These are phyloP conservation scores for Takifugu ocellatus DNA, from an alignment of 2,797 vertebrate species.

Conservation along the genomic window DNA sequence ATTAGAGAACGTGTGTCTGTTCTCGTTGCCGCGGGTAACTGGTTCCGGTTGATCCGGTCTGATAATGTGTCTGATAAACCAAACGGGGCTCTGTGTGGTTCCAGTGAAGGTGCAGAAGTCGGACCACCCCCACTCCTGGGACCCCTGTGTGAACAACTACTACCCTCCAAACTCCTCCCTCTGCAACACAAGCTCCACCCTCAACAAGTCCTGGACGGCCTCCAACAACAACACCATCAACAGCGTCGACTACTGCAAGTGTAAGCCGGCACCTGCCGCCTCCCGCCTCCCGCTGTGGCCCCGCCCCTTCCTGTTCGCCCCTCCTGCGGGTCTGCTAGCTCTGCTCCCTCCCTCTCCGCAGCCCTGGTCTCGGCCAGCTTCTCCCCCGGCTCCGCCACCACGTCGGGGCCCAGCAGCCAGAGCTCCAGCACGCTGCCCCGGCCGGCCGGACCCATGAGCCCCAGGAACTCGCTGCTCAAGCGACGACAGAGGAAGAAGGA, in stretches of 20 bases:
- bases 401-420: constrained; percentile 84
- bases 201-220: constrained; percentile 87
- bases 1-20: too few species aligned
- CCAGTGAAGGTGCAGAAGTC: constrained; percentile 95
- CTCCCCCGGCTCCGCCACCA: constrained; percentile 84
- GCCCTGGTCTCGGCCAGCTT: constrained; percentile 90
- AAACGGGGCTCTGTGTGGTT: constrained; percentile 5
- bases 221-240: constrained; percentile 80
- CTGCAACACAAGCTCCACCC: constrained; percentile 79
- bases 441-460: constrained; percentile 88
- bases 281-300: too few species aligned
- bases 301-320: not conserved
- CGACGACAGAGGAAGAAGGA: constrained; percentile 90
- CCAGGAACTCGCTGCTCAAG: constrained; percentile 87
- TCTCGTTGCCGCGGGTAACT: too few species aligned
- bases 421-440: constrained; percentile 88
- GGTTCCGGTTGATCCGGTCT: too few species aligned
- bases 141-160: constrained; percentile 88
- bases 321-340: not conserved
- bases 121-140: constrained; percentile 90
- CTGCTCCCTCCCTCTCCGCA: constrained; percentile 35
- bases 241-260: constrained; percentile 91
- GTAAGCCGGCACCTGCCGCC: too few species aligned
- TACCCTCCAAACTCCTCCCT: constrained; percentile 82
- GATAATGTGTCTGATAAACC: too few species aligned